A percentile compares a stretch with the other conserved stretches of the same genome.
Evolutionary conservation across 2,888 invertebrate species (phyloP).

Genomic region (Microctonus brassicae): DNA sequence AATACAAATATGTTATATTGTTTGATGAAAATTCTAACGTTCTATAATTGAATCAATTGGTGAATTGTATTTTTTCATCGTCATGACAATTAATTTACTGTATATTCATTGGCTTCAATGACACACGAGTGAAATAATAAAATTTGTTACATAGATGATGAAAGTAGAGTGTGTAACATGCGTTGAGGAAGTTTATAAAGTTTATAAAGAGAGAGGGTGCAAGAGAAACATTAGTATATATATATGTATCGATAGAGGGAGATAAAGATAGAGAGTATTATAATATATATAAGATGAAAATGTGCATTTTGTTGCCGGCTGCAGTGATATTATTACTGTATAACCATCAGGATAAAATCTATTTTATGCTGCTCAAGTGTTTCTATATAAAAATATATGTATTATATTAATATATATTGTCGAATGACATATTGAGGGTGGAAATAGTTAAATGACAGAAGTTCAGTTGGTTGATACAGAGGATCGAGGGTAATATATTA

Average conservation of each 20-base stretch:
- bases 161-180: no score
- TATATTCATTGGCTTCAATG: no score
- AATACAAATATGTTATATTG: neutral
- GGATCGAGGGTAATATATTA: constrained; percentile 16
- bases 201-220: neutral
- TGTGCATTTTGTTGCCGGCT: neutral
- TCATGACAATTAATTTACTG: no score
- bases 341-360: neutral
- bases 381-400: neutral
- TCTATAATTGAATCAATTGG: neutral
- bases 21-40: neutral
- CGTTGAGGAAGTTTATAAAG: no score
- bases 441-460: constrained; percentile 34
- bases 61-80: neutral
- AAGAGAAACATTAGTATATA: neutral
- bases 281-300: neutral
- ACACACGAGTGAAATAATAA: neutral
- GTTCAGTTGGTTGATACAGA: constrained; percentile 38
- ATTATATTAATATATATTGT: neutral
- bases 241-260: no score
- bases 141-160: no score
- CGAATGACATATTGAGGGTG: constrained; percentile 3
- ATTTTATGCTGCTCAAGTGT: neutral
- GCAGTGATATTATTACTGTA: neutral
- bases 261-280: no score